Base-by-base conservation (phyloP, 2,888 invertebrate species). In the Polydrusus cervinus region DNA sequence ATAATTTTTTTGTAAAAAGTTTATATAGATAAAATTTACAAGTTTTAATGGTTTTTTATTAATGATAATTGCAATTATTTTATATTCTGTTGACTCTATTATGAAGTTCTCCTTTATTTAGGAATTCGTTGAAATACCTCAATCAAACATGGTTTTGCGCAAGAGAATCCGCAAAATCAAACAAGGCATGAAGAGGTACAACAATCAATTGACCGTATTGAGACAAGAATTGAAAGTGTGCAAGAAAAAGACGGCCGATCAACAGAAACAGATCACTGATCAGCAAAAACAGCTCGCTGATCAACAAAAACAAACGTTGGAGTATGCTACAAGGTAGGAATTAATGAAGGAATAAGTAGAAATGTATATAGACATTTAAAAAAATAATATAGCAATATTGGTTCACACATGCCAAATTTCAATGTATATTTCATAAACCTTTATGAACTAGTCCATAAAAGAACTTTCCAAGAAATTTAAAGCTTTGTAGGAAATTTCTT, bases 121-220 rank as follows among this genome's bases (percentile, higher is more conserved):
- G 75, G 86, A 87, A 55, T 79, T 87, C 62, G 87, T 87, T 11
- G 89, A 88, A 80, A 92, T 93, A 80, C 94, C 94, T 1, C 95
- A 95, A 86, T 94, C 94, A 81, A 95, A 95, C 83, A 95, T 95
- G 93, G 95, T 95, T 78, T 89, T 96, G 77, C 90, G 95, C 78
- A 95, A 95, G 87, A 91, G 95, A 82, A 95, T 96, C 86, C 92
- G 94, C 78, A 94, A 95, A 86, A 95, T 96, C 81, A 95, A 95
- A 83, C 95, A 95, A 86, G 95, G 95, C 79, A 95, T 96, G 95
- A 95, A 94, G 86, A 91, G 93, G 89, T 95, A 95, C 88, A 95
- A 94, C 84, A 94, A 93, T 84, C 95, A 95, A 84, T 87, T 96
- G 81, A 92, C 94, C 13, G 90, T 94, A 67, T 88, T 95, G 85